These are phyloP conservation scores for Capitella teleta DNA, from an alignment of 1,140 invertebrate species.

Conservation along the genomic window DNA sequence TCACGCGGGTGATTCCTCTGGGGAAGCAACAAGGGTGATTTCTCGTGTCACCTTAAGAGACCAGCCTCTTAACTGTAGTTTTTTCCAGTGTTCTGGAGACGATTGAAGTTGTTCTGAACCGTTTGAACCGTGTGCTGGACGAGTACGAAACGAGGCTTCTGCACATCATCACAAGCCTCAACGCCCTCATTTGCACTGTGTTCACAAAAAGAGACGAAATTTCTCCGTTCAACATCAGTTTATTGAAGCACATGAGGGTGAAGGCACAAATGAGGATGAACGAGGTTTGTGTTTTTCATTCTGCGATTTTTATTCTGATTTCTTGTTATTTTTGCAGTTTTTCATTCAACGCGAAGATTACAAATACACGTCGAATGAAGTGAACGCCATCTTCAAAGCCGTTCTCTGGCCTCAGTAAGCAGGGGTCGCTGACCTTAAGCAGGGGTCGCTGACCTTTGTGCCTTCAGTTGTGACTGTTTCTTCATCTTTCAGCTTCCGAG, in stretches of 20 bases:
- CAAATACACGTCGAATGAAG: slow-evolving; percentile 56
- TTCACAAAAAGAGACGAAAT: slow-evolving; percentile 39
- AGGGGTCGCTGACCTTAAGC: background rate
- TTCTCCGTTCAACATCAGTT: slow-evolving; percentile 26
- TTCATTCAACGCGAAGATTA: slow-evolving; percentile 70
- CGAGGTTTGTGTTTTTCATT: slow-evolving; percentile 27
- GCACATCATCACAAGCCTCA: slow-evolving; percentile 59
- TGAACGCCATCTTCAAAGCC: slow-evolving; percentile 63
- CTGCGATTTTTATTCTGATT: too few relatives aligned
- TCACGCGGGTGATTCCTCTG: slow-evolving; percentile 25
- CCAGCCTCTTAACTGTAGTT: background rate
- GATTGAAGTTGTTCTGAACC: slow-evolving; percentile 66
- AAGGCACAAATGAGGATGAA: slow-evolving; percentile 25
- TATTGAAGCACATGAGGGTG: slow-evolving; percentile 55
- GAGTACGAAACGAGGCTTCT: slow-evolving; percentile 58
- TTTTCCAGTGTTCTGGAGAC: slow-evolving; percentile 56
- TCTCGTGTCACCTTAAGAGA: background rate
- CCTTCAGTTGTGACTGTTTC: too few relatives aligned
- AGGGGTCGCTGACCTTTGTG: background rate
- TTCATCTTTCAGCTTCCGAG: too few relatives aligned
- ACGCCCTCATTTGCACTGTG: slow-evolving; percentile 51
- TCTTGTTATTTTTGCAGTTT: too few relatives aligned
- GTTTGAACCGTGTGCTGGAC: slow-evolving; percentile 66
- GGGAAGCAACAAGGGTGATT: slow-evolving; percentile 33
- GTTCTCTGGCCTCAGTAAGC: slow-evolving; percentile 62